Evolutionary conservation across 2,888 invertebrate species (phyloP).

Genomic region (Tridacna gigas): DNA sequence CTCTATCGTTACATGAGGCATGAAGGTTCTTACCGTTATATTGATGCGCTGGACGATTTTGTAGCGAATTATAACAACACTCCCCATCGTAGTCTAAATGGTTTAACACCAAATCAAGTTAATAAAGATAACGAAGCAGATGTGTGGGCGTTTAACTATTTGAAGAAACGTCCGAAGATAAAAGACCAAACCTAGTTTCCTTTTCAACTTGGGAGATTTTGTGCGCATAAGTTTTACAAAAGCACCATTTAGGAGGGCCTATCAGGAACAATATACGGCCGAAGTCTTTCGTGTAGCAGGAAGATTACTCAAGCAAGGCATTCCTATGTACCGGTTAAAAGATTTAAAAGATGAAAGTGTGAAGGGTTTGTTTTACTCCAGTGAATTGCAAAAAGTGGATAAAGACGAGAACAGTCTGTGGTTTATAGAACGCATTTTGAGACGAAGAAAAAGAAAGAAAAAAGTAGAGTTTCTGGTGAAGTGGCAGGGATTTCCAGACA

Average conservation of each 20-base stretch:
- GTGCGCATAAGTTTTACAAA: conserved; percentile 28
- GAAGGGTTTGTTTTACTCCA: conserved; percentile 45
- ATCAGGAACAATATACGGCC: conserved; percentile 32
- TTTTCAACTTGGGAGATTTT: conserved; percentile 8
- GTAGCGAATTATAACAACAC: conserved; percentile 31
- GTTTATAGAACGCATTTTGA: conserved; percentile 58
- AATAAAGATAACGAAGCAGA: conserved; percentile 53
- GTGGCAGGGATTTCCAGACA: conserved; percentile 49
- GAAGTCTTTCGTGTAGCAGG: conserved; percentile 40
- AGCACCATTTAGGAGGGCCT: conserved; percentile 15
- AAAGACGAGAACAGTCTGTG: conserved; percentile 53
- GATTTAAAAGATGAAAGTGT: conserved; percentile 41
- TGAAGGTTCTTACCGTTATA: conserved; percentile 15
- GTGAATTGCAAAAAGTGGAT: conserved; percentile 41
- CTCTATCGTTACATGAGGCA: conserved; percentile 21
- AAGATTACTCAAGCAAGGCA: conserved; percentile 38
- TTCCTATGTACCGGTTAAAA: conserved; percentile 38
- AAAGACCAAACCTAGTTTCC: conserved; percentile 1
- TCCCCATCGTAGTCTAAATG: conserved; percentile 45
- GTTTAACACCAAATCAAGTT: conserved; percentile 43
- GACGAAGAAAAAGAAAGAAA: conserved; percentile 44
- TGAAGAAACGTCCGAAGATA: not conserved
- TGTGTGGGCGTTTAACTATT: conserved; percentile 39
- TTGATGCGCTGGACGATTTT: not conserved
- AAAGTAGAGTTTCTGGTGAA: conserved; percentile 45